Evolutionary conservation across 2,797 vertebrate species (phyloP), one percentile per base, ranked within the genome.

Genomic region (Poeciliopsis gracilis): DNA sequence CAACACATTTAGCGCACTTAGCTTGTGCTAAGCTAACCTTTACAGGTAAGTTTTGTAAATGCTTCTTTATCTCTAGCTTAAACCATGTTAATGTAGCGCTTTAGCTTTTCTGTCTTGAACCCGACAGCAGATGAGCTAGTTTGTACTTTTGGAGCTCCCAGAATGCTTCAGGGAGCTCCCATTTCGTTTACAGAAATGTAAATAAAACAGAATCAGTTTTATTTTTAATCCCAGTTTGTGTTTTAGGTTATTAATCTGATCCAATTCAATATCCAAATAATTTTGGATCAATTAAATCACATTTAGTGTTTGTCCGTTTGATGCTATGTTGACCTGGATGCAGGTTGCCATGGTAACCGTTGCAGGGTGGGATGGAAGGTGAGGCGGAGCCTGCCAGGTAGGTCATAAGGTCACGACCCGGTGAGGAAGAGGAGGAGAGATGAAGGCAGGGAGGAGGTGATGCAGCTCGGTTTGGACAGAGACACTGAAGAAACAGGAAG

Each of bases 331-430:
- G 84, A 86, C 84, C 1, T 82, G 80, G 84, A 85, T 77, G 77
- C 67, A 73, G 84, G 88, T 91, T 84, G 57, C 83, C 76, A 84
- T 86, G 41, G 89, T 20, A 80, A 91, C 78, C 25, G 73, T 2
- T 13, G 70, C 8, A 53, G 47, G 67, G 73, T n/a, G 16, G 77
- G 79, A 90, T 80, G 72, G 80, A 88, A 88, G 83, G 71, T 15
- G 77, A 75, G 45, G 43, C 74, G 55, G 2, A 23, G 2, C 23
- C 9, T 55, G 23, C 23, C 51, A 15, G 55, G 73, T 82, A 28
- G 55, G 73, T 82, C 80, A 82, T 93, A 89, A 79, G 86, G 88
- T 87, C 87, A 49, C 70, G 73, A 89, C 87, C 81, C 63, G 63
- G 88, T 82, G 70, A 85, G 81, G 59, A 88, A 67, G 75, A 77